A percentile compares a stretch with the other conserved stretches of the same genome.
Conservation (phyloP, 2,113 vertebrate genomes). For the Kobus ellipsiprymnus region DNA sequence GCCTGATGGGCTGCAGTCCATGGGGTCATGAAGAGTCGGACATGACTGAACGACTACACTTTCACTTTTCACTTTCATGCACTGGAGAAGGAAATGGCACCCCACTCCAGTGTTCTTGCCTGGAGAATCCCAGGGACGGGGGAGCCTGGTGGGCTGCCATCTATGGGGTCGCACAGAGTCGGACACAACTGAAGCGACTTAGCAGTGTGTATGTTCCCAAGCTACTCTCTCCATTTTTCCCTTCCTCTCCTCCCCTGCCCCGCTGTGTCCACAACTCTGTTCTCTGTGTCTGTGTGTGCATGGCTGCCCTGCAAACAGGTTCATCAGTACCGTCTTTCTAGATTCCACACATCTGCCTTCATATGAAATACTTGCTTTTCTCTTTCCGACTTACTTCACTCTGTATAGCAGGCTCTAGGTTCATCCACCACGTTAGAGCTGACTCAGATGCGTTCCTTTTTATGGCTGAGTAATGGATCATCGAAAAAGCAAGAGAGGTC, state of each 20-base stretch:
- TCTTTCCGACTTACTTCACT: neutral
- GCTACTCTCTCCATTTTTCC: neutral
- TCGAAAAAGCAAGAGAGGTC: no score
- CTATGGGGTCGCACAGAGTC: no score
- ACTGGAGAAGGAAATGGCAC: no score
- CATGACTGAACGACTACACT: fast-evolving
- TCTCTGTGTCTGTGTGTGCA: neutral
- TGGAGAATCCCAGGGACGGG: no score
- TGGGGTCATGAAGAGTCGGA: fast-evolving
- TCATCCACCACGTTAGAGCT: neutral
- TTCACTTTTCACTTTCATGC: no score
- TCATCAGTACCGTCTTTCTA: neutral
- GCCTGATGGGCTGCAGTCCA: no score
- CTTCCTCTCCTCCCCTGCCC: neutral
- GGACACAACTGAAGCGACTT: no score
- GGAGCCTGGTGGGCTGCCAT: no score
- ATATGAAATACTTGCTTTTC: neutral
- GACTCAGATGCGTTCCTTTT: neutral
- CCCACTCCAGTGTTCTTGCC: no score
- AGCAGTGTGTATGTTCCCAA: neutral
- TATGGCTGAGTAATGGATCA: neutral
- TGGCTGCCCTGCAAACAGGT: neutral
- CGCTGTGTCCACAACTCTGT: neutral
- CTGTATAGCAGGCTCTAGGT: neutral
- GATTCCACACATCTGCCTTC: neutral